Base-by-base conservation (phyloP, 2,113 vertebrate genomes). In the Alouatta palliata region DNA sequence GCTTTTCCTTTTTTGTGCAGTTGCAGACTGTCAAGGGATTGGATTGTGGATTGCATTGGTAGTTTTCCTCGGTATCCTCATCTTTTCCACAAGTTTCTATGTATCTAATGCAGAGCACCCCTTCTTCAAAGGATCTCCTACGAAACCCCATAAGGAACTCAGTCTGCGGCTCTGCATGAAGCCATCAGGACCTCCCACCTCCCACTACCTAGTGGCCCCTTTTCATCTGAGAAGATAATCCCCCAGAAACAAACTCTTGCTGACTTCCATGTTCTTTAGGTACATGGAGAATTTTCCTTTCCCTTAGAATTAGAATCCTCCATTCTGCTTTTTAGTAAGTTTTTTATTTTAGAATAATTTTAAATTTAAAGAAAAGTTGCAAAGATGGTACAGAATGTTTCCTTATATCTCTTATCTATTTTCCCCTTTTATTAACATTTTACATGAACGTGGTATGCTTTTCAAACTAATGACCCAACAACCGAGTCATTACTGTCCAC, bases 401-500 rank as follows among this genome's bases (percentile, higher is more conserved):
- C 6, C 14, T 14, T 4, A 8, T 14, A 6, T 1, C 0, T n/a
- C 27, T n/a, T 8, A 11, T 35, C 30, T 21, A 30, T 16, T 27
- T 56, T 45, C 11, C 6, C n/a, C 27, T 20, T 25, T 20, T 11
- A n/a, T 80, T 20, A n/a, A n/a, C 23, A 10, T 70, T n/a, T 13
- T 58, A 2, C 0, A 37, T 19, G 30, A 17, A 49, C 12, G 4
- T 13, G 9, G 32, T 21, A 2, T 9, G 45, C 7, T 37, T 81
- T 70, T 30, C 68, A 76, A 79, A 27, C 37, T 25, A 32, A 35
- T 32, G 49, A 17, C 32, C 17, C 45, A 27, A n/a, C 45, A 52
- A 52, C 27, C 0, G 3, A 10, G 1, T 8, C 8, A 2, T n/a
- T 7, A 25, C 0, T 2, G 6, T 14, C 6, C 25, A 23, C 16